Evolutionary conservation across 2,113 vertebrate species (phyloP).

Genomic region (Vulpes lagopus): DNA sequence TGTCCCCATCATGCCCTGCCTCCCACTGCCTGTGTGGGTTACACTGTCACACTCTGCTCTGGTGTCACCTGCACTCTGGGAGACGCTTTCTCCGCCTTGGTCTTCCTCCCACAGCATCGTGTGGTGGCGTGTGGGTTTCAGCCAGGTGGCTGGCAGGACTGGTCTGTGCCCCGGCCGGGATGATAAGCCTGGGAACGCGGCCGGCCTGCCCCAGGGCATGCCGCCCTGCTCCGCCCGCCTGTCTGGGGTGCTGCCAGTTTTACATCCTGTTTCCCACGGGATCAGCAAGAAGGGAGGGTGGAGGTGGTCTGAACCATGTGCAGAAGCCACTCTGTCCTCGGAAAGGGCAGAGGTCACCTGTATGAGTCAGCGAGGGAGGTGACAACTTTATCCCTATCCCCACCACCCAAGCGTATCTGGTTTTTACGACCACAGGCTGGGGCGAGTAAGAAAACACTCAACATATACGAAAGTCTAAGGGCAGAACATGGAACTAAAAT

Average conservation of each 20-base stretch:
- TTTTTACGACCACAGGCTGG: neutral
- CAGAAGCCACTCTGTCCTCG: neutral
- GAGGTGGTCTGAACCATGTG: neutral
- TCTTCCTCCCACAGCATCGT: neutral
- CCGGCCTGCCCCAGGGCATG: neutral
- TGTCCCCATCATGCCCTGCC: neutral
- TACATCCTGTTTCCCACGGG: neutral
- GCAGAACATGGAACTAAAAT: neutral
- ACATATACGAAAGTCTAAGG: accelerated
- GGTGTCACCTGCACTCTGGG: accelerated
- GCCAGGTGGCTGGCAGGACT: neutral
- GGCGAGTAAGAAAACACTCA: accelerated
- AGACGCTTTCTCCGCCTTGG: neutral
- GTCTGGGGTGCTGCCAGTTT: accelerated
- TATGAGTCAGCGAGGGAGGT: neutral
- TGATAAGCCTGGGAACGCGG: neutral
- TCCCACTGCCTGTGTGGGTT: neutral
- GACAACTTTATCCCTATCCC: neutral
- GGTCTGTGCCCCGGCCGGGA: neutral
- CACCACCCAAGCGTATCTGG: neutral
- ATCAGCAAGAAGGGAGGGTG: accelerated
- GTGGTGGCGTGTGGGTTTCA: neutral
- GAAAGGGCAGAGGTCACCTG: neutral
- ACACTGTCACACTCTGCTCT: accelerated
- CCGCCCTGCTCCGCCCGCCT: accelerated